Percentiles rank a stretch among this genome's conserved stretches.
Evolutionary conservation across 1,140 invertebrate genomes (phyloP).

Genomic region (Drosophila hydei): DNA sequence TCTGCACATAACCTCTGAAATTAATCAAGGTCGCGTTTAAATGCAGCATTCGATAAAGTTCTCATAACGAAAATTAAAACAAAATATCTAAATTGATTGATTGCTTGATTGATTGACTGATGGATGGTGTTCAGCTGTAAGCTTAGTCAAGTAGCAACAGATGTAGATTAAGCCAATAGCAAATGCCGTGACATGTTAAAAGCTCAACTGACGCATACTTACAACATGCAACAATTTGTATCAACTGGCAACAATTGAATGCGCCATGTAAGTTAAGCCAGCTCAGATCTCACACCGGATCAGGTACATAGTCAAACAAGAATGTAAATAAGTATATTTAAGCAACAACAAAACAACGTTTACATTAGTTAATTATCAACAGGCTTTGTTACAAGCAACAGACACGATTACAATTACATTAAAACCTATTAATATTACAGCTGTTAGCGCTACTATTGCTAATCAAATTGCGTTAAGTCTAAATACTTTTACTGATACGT

Average conservation of each 20-base stretch:
- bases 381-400: no score
- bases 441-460: no score
- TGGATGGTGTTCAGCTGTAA: neutral
- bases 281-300: neutral
- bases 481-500: no score
- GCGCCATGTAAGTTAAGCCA: slow-evolving; percentile 19
- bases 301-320: no score
- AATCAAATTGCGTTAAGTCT: no score
- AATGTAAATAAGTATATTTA: no score
- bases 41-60: slow-evolving; percentile 30
- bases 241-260: slow-evolving; percentile 61
- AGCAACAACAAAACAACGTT: no score
- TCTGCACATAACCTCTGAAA: slow-evolving; percentile 34
- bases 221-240: slow-evolving; percentile 59
- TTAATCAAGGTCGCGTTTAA: slow-evolving; percentile 38
- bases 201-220: slow-evolving; percentile 9
- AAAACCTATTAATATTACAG: no score
- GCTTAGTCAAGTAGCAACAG: neutral
- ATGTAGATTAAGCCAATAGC: slow-evolving; percentile 16
- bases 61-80: slow-evolving; percentile 19
- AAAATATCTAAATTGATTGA: slow-evolving; percentile 1
- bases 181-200: slow-evolving; percentile 1
- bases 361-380: no score
- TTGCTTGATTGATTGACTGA: no score
- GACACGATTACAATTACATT: no score